These are phyloP conservation scores for Hydrozoanthus gracilis DNA, from an alignment of 92 coral and sea anemone species.

Conservation along the genomic window DNA sequence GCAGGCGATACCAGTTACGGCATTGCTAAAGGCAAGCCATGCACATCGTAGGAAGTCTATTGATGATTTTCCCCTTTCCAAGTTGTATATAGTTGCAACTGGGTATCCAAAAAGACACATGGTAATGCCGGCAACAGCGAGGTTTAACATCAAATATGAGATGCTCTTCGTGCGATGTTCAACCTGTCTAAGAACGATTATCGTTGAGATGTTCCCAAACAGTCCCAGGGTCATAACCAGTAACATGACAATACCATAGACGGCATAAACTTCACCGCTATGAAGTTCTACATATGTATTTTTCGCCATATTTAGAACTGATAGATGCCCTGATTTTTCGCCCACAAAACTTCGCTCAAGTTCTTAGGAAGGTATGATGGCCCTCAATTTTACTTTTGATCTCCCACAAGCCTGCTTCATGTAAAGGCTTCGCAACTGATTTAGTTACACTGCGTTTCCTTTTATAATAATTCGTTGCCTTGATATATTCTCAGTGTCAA, in stretches of 20 bases:
- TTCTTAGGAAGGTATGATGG: too few relatives aligned
- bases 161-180: slow-evolving; percentile 55
- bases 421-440: too few relatives aligned
- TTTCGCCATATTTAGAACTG: not conserved
- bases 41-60: not conserved
- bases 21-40: not conserved
- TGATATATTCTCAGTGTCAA: too few relatives aligned
- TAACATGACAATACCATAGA: slow-evolving; percentile 59
- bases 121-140: not conserved
- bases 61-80: not conserved
- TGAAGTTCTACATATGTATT: not conserved
- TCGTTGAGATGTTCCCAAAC: slow-evolving; percentile 49
- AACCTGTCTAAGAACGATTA: slow-evolving; percentile 36
- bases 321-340: too few relatives aligned
- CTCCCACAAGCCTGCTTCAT: too few relatives aligned
- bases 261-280: not conserved
- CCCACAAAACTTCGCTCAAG: too few relatives aligned
- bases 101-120: slow-evolving; percentile 3
- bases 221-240: slow-evolving; percentile 47
- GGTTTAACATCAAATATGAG: slow-evolving; percentile 56
- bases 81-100: not conserved
- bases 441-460: too few relatives aligned
- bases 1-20: not conserved
- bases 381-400: too few relatives aligned
- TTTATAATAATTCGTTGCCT: too few relatives aligned